Evolutionary conservation across 2,113 vertebrate genomes (phyloP).

Genomic region (Mionectes macconnelli): DNA sequence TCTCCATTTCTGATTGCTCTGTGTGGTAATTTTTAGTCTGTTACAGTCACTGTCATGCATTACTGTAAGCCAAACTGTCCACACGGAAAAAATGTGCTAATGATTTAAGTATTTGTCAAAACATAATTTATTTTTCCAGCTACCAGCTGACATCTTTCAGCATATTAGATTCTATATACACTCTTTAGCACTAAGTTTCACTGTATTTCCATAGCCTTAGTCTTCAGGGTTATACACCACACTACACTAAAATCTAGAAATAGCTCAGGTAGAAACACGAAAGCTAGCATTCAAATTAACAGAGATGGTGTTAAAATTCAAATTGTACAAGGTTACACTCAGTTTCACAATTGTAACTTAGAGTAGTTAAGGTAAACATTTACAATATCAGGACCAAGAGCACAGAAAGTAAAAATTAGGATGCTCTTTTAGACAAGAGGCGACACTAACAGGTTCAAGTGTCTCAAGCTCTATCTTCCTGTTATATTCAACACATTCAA

Average conservation of each 20-base stretch:
- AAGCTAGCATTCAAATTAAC: neutral
- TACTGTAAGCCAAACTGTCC: neutral
- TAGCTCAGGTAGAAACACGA: neutral
- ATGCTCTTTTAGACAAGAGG: neutral
- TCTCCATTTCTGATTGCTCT: neutral
- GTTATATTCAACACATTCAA: neutral
- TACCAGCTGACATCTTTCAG: neutral
- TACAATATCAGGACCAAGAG: neutral
- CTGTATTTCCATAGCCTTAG: neutral
- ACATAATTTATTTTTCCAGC: neutral
- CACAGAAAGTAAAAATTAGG: neutral
- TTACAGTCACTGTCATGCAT: neutral
- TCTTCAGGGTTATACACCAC: neutral
- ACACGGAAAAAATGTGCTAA: rapidly evolving
- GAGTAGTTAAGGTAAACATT: neutral
- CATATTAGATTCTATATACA: neutral
- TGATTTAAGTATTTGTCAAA: neutral
- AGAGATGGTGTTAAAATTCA: neutral
- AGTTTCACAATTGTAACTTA: neutral
- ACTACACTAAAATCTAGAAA: neutral
- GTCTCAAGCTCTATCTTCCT: neutral
- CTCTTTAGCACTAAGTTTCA: neutral
- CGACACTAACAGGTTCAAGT: neutral
- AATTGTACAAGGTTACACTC: neutral
- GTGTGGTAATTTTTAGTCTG: neutral